Conservation (phyloP, 2,888 invertebrate genomes). For the Athripsodes cinereus region DNA sequence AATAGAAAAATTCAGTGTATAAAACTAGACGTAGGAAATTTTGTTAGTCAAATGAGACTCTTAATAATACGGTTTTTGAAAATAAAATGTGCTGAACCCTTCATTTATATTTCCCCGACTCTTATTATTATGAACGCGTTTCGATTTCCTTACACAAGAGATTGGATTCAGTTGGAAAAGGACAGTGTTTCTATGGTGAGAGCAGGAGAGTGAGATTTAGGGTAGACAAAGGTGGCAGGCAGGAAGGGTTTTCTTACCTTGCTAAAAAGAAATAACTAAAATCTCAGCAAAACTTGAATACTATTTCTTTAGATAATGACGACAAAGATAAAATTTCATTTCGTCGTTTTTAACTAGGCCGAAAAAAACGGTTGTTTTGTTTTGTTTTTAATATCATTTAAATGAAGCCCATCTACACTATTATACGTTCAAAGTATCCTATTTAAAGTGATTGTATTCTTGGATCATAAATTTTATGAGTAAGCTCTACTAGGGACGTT, state of each 20-base stretch:
- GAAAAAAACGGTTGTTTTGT: background rate
- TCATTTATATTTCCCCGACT: too few species aligned
- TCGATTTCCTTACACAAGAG: background rate
- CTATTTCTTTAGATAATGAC: conserved; percentile 16
- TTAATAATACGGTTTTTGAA: too few species aligned
- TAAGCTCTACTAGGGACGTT: too few species aligned
- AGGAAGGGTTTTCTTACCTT: conserved; percentile 18
- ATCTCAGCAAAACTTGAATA: conserved; percentile 18
- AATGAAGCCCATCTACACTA: too few species aligned
- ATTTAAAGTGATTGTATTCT: too few species aligned
- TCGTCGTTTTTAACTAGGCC: background rate
- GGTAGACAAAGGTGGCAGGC: conserved; percentile 10
- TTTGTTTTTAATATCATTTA: background rate
- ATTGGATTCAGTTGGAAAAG: conserved; percentile 16
- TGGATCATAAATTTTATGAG: too few species aligned
- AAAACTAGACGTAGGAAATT: too few species aligned
- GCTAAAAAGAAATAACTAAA: conserved; percentile 14
- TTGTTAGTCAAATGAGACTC: too few species aligned
- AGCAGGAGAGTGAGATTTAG: background rate
- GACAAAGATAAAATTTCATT: background rate
- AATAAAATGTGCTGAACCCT: too few species aligned
- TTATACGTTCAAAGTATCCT: too few species aligned
- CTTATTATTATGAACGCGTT: background rate
- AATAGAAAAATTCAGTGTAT: too few species aligned
- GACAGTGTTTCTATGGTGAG: background rate